phyloP scores from a whole-genome alignment of 2,888 invertebrate genomes.

The Shargacucullia verbasci region DNA sequence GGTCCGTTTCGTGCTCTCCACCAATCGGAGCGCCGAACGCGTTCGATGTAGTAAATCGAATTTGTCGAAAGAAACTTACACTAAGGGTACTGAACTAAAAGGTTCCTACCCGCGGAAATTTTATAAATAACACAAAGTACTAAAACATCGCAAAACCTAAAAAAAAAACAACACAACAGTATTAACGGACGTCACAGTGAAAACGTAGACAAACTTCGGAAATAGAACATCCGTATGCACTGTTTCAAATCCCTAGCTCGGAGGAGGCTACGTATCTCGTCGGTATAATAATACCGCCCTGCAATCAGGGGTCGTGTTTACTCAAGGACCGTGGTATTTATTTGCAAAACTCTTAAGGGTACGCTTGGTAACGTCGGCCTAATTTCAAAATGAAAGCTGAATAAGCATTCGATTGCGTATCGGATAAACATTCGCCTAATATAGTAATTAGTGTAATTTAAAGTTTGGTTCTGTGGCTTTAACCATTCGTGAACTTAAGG shows the following conservation, averaged over 20 bases:
- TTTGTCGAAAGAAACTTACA: too few relatives aligned
- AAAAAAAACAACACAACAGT: constrained; percentile 16
- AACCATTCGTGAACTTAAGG: too few relatives aligned
- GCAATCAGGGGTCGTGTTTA: constrained; percentile 78
- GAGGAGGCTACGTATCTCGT: constrained; percentile 36
- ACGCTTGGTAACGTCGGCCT: constrained; percentile 71
- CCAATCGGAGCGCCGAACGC: too few relatives aligned
- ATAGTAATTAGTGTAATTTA: constrained; percentile 58
- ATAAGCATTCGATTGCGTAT: constrained; percentile 78
- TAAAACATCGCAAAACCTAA: constrained; percentile 4
- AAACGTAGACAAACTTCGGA: constrained; percentile 38
- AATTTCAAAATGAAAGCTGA: constrained; percentile 80
- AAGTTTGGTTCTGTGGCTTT: constrained; percentile 30
- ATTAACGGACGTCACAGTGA: constrained; percentile 23
- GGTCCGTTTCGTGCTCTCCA: too few relatives aligned
- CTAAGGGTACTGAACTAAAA: too few relatives aligned
- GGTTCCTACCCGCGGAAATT: constrained; percentile 14
- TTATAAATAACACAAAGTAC: neutral
- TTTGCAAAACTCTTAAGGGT: constrained; percentile 80
- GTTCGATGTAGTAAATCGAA: too few relatives aligned
- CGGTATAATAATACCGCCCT: constrained; percentile 48
- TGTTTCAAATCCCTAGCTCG: constrained; percentile 38
- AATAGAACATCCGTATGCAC: constrained; percentile 53
- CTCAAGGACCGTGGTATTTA: constrained; percentile 78
- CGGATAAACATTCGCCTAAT: constrained; percentile 68